phyloP scores from a whole-genome alignment of 30 jellyfish, hydroid and myxozoan genomes.

The Hydra vulgaris region DNA sequence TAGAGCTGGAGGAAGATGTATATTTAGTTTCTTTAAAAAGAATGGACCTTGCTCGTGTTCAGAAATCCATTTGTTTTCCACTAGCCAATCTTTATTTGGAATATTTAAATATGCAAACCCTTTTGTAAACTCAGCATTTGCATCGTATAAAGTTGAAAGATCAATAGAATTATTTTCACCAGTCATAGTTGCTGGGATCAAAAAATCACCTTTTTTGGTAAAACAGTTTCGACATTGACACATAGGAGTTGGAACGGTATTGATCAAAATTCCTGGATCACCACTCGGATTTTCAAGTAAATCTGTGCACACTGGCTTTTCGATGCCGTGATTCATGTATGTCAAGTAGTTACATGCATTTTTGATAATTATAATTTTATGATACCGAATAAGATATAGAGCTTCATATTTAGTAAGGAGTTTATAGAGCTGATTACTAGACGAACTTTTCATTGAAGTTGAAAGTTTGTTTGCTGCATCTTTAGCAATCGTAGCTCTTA shows the following conservation, averaged over 20 bases:
- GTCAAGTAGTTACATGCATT: neutral
- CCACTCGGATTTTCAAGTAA: neutral
- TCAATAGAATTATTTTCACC: neutral
- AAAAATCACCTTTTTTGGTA: neutral
- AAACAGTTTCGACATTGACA: neutral
- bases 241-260: neutral
- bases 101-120: neutral
- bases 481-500: neutral
- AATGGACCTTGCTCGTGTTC: too few species aligned
- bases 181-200: neutral
- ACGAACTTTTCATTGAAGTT: neutral
- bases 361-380: too few species aligned
- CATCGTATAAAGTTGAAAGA: neutral
- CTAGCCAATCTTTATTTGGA: neutral
- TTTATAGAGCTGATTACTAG: neutral
- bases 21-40: too few species aligned
- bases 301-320: neutral
- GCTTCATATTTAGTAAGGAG: neutral
- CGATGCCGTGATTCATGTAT: neutral
- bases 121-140: neutral
- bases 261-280: neutral
- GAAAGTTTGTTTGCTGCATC: neutral
- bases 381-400: neutral
- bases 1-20: too few species aligned
- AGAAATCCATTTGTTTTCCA: neutral